A percentile compares a stretch with the other conserved stretches of the same genome.
phyloP scores from a whole-genome alignment of 2,113 vertebrate genomes.

The Pampusana beccarii region DNA sequence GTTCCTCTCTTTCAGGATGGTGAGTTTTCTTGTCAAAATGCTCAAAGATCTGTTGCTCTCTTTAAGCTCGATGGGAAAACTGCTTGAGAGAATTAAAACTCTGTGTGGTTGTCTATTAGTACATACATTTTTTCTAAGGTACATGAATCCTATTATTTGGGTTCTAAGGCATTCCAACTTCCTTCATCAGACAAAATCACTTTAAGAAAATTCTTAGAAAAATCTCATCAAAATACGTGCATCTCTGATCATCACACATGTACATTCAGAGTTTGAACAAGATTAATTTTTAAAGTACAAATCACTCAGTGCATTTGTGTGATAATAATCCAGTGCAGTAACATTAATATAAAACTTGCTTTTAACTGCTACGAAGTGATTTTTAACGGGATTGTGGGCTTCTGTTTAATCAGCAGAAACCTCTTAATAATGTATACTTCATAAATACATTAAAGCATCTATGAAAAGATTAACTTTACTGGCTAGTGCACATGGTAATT shows the following conservation, averaged over 20 bases:
- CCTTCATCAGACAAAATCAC: not conserved
- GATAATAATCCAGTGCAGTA: not conserved
- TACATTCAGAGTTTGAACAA: not conserved
- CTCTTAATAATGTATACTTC: not conserved
- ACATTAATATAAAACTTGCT: not conserved
- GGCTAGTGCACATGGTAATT: not conserved
- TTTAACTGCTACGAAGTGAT: not conserved
- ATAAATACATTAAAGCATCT: not conserved
- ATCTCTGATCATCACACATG: not conserved
- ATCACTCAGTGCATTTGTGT: not conserved
- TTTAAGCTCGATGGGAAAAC: constrained; percentile 25
- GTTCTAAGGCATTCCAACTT: not conserved
- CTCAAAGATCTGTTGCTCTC: constrained; percentile 64
- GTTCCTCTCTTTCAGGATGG: constrained; percentile 59
- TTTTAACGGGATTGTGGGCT: not conserved
- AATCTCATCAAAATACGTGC: not conserved
- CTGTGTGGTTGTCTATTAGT: not conserved
- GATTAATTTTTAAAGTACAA: not conserved
- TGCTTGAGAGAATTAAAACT: not conserved
- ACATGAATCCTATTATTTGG: not conserved
- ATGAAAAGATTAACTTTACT: not conserved
- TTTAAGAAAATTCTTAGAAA: not conserved
- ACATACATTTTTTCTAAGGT: not conserved
- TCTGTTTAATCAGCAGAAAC: not conserved
- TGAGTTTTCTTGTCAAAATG: constrained; percentile 69